phyloP scores from a whole-genome alignment of 2,888 invertebrate genomes.

The Lasioglossum figueresi region DNA sequence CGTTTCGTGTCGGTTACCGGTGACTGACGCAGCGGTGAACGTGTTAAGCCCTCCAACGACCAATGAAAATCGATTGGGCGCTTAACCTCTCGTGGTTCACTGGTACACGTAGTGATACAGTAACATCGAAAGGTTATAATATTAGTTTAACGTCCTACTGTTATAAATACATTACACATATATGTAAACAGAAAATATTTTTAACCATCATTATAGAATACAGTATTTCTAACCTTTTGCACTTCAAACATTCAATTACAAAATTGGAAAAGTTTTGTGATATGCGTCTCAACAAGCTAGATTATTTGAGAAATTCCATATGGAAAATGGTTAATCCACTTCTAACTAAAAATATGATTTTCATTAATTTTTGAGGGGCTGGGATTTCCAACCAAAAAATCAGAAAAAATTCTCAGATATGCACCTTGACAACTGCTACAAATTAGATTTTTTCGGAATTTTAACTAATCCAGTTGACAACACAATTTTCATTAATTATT shows the following conservation, averaged over 20 bases:
- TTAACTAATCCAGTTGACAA: too few species aligned
- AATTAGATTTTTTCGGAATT: neutral
- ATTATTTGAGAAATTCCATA: neutral
- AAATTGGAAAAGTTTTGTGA: neutral
- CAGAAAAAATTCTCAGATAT: neutral
- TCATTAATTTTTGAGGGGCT: neutral
- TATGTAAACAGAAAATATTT: neutral
- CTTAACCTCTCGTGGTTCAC: constrained; percentile 2
- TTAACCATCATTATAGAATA: neutral
- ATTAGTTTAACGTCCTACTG: neutral
- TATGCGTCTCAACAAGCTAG: too few species aligned
- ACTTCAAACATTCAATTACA: neutral
- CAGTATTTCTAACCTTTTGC: neutral
- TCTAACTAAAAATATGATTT: neutral
- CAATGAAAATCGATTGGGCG: constrained; percentile 11
- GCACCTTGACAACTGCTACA: neutral
- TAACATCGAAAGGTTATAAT: constrained; percentile 6
- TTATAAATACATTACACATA: neutral
- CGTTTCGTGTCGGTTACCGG: neutral
- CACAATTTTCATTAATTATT: neutral
- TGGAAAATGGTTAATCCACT: neutral
- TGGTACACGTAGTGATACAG: neutral
- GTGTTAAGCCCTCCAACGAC: neutral
- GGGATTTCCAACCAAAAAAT: neutral
- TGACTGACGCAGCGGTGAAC: neutral